Conservation (phyloP, 2,888 invertebrate species). For the Hylaea fasciaria region DNA sequence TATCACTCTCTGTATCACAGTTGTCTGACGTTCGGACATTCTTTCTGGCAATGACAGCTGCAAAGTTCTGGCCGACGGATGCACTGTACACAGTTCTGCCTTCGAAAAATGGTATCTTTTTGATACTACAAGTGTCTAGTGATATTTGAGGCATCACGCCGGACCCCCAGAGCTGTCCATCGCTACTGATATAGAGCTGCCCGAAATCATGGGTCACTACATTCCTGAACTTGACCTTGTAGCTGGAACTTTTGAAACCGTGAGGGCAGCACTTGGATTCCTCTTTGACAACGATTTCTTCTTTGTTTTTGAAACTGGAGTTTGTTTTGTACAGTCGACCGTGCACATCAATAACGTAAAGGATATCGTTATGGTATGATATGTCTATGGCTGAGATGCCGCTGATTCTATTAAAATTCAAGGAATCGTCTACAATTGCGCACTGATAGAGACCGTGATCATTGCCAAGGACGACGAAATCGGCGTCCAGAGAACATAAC, state of each 20-base stretch:
- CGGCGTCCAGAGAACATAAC: conserved; percentile 67
- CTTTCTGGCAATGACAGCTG: conserved; percentile 89
- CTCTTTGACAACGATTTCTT: conserved; percentile 87
- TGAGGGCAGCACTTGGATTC: conserved; percentile 87
- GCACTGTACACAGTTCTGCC: conserved; percentile 88
- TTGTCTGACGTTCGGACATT: conserved; percentile 78
- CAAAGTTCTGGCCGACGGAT: conserved; percentile 91
- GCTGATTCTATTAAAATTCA: conserved; percentile 76
- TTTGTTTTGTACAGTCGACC: conserved; percentile 86
- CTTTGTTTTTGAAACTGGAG: conserved; percentile 81
- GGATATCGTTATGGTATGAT: conserved; percentile 84
- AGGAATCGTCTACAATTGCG: conserved; percentile 66
- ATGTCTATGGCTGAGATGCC: conserved; percentile 86
- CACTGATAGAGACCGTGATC: conserved; percentile 79
- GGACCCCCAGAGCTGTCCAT: conserved; percentile 88
- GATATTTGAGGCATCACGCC: conserved; percentile 88
- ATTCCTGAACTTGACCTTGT: conserved; percentile 86
- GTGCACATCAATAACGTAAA: conserved; percentile 86
- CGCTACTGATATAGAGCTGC: conserved; percentile 87
- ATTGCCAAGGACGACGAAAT: conserved; percentile 75
- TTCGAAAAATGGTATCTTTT: conserved; percentile 88
- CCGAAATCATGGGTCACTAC: conserved; percentile 87
- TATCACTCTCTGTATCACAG: conserved; percentile 86
- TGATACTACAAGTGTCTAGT: conserved; percentile 85
- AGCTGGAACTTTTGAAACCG: conserved; percentile 87